Percentiles rank a stretch among this genome's conserved stretches.
phyloP scores from a whole-genome alignment of 2,888 invertebrate species.

The Agapostemon virescens region DNA sequence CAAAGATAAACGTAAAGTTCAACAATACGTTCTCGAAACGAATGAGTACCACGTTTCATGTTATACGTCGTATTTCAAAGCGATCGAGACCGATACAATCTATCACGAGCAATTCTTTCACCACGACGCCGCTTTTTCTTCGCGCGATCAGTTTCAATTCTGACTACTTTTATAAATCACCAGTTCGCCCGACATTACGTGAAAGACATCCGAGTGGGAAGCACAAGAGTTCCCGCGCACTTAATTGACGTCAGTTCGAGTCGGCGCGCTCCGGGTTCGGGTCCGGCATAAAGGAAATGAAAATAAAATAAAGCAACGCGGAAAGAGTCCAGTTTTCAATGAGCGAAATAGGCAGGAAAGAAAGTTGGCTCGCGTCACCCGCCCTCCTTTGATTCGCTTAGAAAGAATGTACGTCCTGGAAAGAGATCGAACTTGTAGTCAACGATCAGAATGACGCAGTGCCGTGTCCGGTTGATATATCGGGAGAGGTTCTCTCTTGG shows the following conservation, averaged over 20 bases:
- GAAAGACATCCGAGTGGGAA: slow-evolving; percentile 33
- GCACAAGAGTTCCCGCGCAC: slow-evolving; percentile 12
- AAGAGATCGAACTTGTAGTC: slow-evolving; percentile 26
- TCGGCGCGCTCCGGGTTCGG: background rate
- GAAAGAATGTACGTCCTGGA: slow-evolving; percentile 27
- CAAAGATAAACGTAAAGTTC: background rate
- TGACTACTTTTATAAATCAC: background rate
- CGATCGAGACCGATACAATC: background rate
- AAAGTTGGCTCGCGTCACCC: slow-evolving; percentile 44
- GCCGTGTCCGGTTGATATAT: slow-evolving; percentile 16
- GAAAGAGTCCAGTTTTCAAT: slow-evolving; percentile 54
- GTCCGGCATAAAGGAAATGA: slow-evolving; percentile 30
- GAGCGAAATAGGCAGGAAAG: slow-evolving; percentile 47
- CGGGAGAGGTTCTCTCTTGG: background rate
- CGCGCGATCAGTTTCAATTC: slow-evolving; percentile 7
- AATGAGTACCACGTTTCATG: background rate
- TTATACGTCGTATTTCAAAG: background rate
- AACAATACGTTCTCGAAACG: background rate
- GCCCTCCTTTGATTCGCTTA: slow-evolving; percentile 19
- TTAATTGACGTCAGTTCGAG: slow-evolving; percentile 37
- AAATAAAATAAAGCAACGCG: slow-evolving; percentile 49
- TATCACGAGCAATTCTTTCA: slow-evolving; percentile 5
- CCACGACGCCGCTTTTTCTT: slow-evolving; percentile 4
- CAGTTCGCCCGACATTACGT: slow-evolving; percentile 29
- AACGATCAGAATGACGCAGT: slow-evolving; percentile 17